These are phyloP conservation scores for Xiphias gladius DNA, from an alignment of 2,113 vertebrate species.

Conservation along the genomic window DNA sequence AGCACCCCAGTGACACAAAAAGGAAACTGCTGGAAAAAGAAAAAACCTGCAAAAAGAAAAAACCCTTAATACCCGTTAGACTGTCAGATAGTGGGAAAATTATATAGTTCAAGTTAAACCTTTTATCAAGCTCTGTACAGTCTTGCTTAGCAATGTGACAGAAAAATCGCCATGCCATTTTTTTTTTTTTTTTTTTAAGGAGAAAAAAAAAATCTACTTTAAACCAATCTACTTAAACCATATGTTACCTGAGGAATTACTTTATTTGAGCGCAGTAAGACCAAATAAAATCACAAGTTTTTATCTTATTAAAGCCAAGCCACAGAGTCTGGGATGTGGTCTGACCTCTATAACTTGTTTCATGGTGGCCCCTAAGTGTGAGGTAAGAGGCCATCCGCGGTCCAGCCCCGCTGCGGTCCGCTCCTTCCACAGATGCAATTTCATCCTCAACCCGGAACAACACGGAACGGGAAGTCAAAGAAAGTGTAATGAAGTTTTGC, in stretches of 20 bases:
- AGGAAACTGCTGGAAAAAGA: too few species aligned
- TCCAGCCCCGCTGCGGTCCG: too few species aligned
- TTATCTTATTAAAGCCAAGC: background rate
- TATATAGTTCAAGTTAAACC: background rate
- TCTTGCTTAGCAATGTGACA: background rate
- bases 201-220: too few species aligned
- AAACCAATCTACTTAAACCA: background rate
- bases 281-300: background rate
- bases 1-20: background rate
- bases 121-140: background rate
- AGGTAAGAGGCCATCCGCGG: background rate
- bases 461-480: background rate
- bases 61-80: background rate
- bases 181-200: background rate
- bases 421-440: too few species aligned
- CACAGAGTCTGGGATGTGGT: background rate
- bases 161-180: too few species aligned
- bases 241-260: background rate
- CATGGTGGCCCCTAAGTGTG: background rate
- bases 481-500: background rate
- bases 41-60: too few species aligned
- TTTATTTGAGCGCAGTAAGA: background rate
- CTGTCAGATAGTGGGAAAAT: too few species aligned
- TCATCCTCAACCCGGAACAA: too few species aligned
- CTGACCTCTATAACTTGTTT: background rate